Percentiles rank a stretch among this genome's conserved stretches.
Conservation (phyloP, 2,888 invertebrate genomes). For the Mamestra brassicae region DNA sequence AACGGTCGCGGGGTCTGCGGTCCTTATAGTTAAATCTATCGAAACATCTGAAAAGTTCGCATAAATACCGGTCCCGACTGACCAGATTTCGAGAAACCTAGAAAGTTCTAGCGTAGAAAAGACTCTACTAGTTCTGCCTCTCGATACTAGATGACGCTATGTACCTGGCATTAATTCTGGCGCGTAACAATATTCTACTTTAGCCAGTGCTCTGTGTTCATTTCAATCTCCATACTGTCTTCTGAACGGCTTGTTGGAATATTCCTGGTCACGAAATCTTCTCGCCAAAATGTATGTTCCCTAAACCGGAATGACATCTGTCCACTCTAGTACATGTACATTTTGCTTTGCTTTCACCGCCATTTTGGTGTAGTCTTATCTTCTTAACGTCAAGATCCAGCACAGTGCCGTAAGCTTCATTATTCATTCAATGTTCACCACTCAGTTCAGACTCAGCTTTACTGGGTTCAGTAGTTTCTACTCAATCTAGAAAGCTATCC, state of each 20-base stretch:
- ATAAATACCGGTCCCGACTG: too few species aligned
- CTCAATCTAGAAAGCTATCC: not conserved
- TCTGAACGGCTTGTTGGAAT: not conserved
- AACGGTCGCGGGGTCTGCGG: too few species aligned
- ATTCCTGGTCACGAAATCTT: not conserved
- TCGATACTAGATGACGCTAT: too few species aligned
- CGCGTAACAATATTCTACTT: too few species aligned
- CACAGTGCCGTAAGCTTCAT: conserved; percentile 25
- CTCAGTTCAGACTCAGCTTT: conserved; percentile 14
- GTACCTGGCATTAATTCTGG: too few species aligned
- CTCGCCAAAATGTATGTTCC: not conserved
- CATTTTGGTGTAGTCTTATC: conserved; percentile 30
- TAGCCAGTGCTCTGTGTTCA: not conserved
- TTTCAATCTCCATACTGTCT: too few species aligned
- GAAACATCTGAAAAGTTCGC: too few species aligned
- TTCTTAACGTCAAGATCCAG: conserved; percentile 21
- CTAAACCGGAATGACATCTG: not conserved
- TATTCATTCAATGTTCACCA: conserved; percentile 38
- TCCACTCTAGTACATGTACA: not conserved
- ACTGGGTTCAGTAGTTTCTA: conserved; percentile 14
- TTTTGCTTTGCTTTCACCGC: not conserved
- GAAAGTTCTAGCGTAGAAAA: too few species aligned
- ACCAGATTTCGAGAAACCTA: too few species aligned
- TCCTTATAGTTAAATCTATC: too few species aligned
- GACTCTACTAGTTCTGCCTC: too few species aligned